phyloP scores from a whole-genome alignment of 2,113 vertebrate species.

The Sciurus niger region DNA sequence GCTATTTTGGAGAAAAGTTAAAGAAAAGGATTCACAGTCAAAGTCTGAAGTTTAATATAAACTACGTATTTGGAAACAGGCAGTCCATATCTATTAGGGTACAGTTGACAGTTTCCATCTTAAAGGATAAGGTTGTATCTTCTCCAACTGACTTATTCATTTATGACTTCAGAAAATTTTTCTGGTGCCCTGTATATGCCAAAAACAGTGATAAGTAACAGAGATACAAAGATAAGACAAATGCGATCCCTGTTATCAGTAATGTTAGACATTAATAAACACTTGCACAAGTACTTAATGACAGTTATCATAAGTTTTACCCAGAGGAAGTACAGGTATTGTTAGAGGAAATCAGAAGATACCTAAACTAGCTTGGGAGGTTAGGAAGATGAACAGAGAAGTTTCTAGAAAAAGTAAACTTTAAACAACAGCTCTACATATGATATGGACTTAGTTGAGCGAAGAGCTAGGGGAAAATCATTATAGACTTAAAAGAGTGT shows the following conservation, averaged over 20 bases:
- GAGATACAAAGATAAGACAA: background rate
- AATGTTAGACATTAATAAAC: background rate
- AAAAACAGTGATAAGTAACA: conserved; percentile 4
- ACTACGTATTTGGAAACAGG: conserved; percentile 22
- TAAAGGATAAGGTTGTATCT: background rate
- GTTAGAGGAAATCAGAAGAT: background rate
- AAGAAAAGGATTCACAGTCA: background rate
- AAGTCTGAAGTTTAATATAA: background rate
- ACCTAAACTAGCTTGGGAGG: background rate
- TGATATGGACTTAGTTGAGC: background rate
- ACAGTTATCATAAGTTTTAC: background rate
- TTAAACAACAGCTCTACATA: background rate
- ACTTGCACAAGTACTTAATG: background rate
- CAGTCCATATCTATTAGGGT: background rate
- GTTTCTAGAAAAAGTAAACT: background rate
- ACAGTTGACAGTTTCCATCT: background rate
- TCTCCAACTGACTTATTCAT: background rate
- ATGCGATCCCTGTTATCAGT: background rate
- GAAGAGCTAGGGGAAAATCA: background rate
- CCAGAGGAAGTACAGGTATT: background rate
- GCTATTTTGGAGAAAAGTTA: background rate
- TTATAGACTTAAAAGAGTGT: background rate
- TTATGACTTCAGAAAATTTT: background rate
- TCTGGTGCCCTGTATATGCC: background rate
- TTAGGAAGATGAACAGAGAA: background rate